Evolutionary conservation across 2,797 vertebrate species (phyloP).

Genomic region (Zalophus californianus): DNA sequence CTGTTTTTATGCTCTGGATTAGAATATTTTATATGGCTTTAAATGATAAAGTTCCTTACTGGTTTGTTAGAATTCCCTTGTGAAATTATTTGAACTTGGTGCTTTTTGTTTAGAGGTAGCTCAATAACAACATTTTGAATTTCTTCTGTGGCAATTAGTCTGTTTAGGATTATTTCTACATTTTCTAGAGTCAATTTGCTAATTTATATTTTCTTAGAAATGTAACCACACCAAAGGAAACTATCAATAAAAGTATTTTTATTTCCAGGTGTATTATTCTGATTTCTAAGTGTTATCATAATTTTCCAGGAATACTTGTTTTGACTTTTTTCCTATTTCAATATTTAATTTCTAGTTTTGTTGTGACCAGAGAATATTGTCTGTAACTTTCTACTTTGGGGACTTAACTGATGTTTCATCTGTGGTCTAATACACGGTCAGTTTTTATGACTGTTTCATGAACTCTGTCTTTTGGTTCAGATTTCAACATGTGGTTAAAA

Average conservation of each 20-base stretch:
- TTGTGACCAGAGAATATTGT: not conserved
- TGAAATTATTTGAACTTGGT: not conserved
- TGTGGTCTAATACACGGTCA: not conserved
- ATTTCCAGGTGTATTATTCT: not conserved
- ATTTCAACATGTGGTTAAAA: not conserved
- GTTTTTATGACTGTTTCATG: not conserved
- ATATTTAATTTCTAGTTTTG: not conserved
- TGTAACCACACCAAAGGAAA: not conserved
- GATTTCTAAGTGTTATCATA: not conserved
- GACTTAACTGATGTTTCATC: not conserved
- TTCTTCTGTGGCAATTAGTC: not conserved
- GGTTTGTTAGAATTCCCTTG: not conserved
- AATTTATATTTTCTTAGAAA: constrained; percentile 9
- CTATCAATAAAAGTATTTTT: not conserved
- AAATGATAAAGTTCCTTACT: not conserved
- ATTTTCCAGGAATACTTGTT: not conserved
- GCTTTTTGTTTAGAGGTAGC: not conserved
- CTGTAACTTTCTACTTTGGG: not conserved
- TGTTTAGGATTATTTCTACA: not conserved
- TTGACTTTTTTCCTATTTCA: not conserved
- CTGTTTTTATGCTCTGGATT: not conserved
- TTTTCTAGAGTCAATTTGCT: not conserved
- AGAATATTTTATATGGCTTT: not conserved
- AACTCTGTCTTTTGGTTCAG: not conserved
- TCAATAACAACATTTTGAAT: not conserved